phyloP scores from a whole-genome alignment of 1,140 invertebrate species.

The Halictus rubicundus region DNA sequence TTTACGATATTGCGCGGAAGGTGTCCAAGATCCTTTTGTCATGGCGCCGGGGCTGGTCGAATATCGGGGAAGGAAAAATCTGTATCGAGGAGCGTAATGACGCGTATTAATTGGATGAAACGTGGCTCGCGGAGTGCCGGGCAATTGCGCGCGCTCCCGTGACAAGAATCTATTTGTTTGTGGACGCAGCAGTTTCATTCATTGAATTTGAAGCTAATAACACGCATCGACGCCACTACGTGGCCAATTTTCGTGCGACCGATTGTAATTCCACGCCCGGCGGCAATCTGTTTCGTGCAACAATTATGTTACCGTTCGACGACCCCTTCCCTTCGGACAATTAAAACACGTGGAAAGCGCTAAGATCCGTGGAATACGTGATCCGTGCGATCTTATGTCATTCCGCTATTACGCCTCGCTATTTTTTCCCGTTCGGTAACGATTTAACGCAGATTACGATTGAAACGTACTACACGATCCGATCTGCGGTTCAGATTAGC shows the following conservation, averaged over 20 bases:
- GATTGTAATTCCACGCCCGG: constrained; percentile 22
- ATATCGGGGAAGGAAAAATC: not conserved
- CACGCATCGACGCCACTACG: constrained; percentile 39
- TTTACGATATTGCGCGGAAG: no score
- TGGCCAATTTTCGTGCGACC: constrained; percentile 45
- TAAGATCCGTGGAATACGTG: constrained; percentile 6
- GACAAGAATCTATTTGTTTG: constrained; percentile 49
- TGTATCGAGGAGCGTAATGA: constrained; percentile 17
- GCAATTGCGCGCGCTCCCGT: constrained; percentile 43
- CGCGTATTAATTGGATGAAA: constrained; percentile 37
- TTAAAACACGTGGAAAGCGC: constrained; percentile 21
- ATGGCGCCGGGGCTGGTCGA: no score
- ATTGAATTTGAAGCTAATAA: constrained; percentile 57
- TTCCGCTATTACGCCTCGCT: not conserved
- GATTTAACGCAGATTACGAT: not conserved
- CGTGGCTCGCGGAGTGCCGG: not conserved
- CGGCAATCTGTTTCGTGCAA: not conserved
- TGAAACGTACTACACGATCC: not conserved
- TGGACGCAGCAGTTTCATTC: constrained; percentile 52
- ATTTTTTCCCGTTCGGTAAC: constrained; percentile 12
- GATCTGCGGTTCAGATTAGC: constrained; percentile 2
- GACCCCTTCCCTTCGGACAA: not conserved
- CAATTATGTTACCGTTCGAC: not conserved
- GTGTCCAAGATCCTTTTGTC: no score
- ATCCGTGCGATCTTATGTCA: not conserved